Conservation (phyloP, 2,113 vertebrate genomes). For the Hypocryptadius cinnamomeus region DNA sequence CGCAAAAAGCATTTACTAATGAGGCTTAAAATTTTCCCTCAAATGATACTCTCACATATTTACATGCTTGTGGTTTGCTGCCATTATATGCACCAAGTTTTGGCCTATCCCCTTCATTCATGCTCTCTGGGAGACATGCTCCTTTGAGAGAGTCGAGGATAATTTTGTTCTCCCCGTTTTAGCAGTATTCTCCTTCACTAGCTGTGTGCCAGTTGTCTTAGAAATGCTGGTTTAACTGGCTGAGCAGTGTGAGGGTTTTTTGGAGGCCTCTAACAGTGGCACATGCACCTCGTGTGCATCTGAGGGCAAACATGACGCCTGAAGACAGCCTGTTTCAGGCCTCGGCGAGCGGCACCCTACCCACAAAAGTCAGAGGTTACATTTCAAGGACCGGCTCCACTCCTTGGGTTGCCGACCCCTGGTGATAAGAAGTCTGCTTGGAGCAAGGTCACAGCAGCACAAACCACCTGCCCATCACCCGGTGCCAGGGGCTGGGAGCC, state of each 20-base stretch:
- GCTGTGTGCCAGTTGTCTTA: neutral
- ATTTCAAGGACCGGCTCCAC: neutral
- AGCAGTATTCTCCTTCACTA: neutral
- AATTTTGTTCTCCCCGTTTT: neutral
- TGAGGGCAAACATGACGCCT: neutral
- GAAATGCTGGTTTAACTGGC: neutral
- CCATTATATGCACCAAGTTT: neutral
- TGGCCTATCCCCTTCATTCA: neutral
- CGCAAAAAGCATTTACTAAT: conserved; percentile 18
- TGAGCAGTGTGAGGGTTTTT: neutral
- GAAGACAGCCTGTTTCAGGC: neutral
- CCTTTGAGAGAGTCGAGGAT: neutral
- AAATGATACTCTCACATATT: neutral
- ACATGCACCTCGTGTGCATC: accelerated
- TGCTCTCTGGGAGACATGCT: neutral
- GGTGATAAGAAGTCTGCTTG: conserved; percentile 55
- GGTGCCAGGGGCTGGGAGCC: conserved; percentile 37
- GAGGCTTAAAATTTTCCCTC: conserved; percentile 21
- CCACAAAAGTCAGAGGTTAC: conserved; percentile 11
- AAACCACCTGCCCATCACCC: conserved; percentile 19
- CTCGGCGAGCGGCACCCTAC: accelerated
- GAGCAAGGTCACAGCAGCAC: conserved; percentile 60
- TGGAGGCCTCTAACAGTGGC: neutral
- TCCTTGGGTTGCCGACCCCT: conserved; percentile 15
- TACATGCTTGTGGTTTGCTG: conserved; percentile 18